These are phyloP conservation scores for Chrysaora quinquecirrha DNA, from an alignment of 30 jellyfish, hydroid and myxozoan species.

Conservation along the genomic window DNA sequence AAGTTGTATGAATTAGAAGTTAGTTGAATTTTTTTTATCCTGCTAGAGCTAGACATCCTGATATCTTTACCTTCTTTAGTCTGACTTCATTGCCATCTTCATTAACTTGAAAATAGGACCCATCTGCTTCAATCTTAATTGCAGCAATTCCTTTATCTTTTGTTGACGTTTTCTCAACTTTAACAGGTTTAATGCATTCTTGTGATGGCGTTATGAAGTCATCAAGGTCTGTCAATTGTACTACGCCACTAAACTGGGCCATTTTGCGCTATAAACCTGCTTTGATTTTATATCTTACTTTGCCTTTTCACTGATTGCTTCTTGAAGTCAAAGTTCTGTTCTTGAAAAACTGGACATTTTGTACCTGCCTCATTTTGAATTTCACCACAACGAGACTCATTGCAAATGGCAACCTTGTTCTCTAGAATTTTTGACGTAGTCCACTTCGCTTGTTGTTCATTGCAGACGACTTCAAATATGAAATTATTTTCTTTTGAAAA, in stretches of 20 bases:
- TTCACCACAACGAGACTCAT: not conserved
- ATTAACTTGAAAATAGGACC: slow-evolving; percentile 83
- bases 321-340: too few species aligned
- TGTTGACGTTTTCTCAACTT: slow-evolving; percentile 64
- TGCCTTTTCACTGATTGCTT: too few species aligned
- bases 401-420: not conserved
- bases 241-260: slow-evolving; percentile 98
- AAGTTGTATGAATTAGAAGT: not conserved
- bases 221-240: slow-evolving; percentile 90
- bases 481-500: too few species aligned
- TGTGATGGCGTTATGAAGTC: slow-evolving; percentile 99
- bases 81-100: slow-evolving; percentile 83
- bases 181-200: slow-evolving; percentile 97
- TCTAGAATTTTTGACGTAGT: not conserved
- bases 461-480: too few species aligned
- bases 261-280: slow-evolving; percentile 20
- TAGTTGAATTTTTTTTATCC: too few species aligned
- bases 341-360: not conserved
- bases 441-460: too few species aligned
- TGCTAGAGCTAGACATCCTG: too few species aligned
- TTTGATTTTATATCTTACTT: too few species aligned
- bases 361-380: slow-evolving; percentile 21
- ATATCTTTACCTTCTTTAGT: slow-evolving; percentile 69
- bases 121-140: slow-evolving; percentile 89
- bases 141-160: slow-evolving; percentile 72